Evolutionary conservation across 2,113 vertebrate genomes (phyloP).

Genomic region (human): DNA sequence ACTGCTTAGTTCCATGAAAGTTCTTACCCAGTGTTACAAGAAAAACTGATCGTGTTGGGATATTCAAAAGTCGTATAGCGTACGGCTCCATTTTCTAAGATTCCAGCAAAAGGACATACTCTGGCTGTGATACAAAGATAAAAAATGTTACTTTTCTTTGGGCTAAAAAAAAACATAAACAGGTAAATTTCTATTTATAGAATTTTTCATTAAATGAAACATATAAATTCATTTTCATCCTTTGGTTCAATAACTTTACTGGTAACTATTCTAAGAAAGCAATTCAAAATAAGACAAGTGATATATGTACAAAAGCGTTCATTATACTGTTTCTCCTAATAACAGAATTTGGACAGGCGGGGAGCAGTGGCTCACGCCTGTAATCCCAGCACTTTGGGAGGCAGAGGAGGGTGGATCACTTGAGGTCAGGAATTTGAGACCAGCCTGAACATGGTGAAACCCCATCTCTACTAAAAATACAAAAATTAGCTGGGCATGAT

Average conservation of each 20-base stretch:
- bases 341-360: background rate
- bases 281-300: background rate
- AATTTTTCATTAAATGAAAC: background rate
- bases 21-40: slow-evolving; percentile 91
- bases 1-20: background rate
- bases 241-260: background rate
- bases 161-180: no score
- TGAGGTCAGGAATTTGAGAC: no score
- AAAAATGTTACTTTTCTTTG: background rate
- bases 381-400: no score
- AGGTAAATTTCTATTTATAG: background rate
- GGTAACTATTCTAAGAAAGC: background rate
- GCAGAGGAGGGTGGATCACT: no score
- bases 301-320: rapidly evolving
- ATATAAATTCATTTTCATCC: background rate
- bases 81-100: slow-evolving; percentile 83
- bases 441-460: no score
- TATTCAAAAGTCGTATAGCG: slow-evolving; percentile 80
- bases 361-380: no score
- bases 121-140: slow-evolving; percentile 84
- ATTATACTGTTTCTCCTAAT: background rate
- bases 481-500: no score
- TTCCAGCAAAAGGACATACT: slow-evolving; percentile 84
- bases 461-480: no score
- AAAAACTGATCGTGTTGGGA: slow-evolving; percentile 85